These are phyloP conservation scores for Melanotaenia maccullochi DNA, from an alignment of 2,797 vertebrate species.

Conservation along the genomic window DNA sequence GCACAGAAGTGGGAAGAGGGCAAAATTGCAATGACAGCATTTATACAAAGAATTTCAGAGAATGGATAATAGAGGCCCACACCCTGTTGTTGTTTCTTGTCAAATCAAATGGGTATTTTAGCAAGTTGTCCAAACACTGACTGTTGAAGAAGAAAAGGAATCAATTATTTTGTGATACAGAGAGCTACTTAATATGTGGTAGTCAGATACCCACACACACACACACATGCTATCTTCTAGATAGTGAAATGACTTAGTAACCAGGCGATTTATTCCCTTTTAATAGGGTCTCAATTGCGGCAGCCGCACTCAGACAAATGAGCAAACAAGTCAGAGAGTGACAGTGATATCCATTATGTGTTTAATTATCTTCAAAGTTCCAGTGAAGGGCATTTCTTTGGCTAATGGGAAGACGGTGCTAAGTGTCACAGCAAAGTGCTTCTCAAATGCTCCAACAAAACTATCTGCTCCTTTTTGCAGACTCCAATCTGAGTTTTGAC, in stretches of 20 bases:
- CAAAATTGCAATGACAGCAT: constrained; percentile 46
- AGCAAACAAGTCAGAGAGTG: constrained; percentile 84
- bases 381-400: constrained; percentile 84
- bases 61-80: constrained; percentile 54
- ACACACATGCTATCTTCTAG: constrained; percentile 68
- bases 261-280: constrained; percentile 83
- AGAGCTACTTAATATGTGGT: constrained; percentile 73
- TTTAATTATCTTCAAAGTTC: constrained; percentile 90
- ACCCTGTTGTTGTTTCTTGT: constrained; percentile 68
- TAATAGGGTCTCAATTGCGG: constrained; percentile 84
- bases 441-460: constrained; percentile 76
- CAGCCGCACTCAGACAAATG: constrained; percentile 82
- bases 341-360: constrained; percentile 88
- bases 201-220: constrained; percentile 47
- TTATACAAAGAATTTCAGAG: constrained; percentile 45
- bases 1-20: constrained; percentile 41
- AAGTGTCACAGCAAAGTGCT: constrained; percentile 80
- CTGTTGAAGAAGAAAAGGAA: constrained; percentile 69
- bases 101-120: constrained; percentile 76
- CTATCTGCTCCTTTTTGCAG: constrained; percentile 57
- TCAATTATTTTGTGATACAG: constrained; percentile 80
- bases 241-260: constrained; percentile 86
- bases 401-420: constrained; percentile 82
- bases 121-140: constrained; percentile 78
- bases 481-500: constrained; percentile 70